phyloP scores from a whole-genome alignment of 2,113 vertebrate species.

The Nesospiza acunhae region DNA sequence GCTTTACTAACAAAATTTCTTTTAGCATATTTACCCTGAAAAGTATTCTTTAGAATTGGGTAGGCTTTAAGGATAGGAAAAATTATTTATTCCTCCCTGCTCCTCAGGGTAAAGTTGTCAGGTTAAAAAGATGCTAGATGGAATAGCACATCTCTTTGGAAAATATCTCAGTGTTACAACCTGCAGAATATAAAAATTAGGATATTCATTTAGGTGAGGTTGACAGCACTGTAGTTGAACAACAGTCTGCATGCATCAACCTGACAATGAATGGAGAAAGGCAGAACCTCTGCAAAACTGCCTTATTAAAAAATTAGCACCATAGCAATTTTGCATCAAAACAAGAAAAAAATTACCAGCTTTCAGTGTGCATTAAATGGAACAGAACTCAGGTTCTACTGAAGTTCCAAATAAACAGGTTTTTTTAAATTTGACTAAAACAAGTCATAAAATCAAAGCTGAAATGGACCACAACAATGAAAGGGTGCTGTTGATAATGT shows the following conservation, averaged over 20 bases:
- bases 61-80: background rate
- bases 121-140: background rate
- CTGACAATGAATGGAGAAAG: background rate
- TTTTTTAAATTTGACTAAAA: background rate
- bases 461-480: background rate
- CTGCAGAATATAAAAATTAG: background rate
- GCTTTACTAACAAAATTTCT: background rate
- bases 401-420: background rate
- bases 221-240: background rate
- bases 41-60: background rate
- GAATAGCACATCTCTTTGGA: background rate
- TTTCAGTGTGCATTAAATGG: background rate
- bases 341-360: background rate
- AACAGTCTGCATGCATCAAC: background rate
- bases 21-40: slow-evolving; percentile 1
- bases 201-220: background rate
- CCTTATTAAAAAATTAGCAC: background rate
- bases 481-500: background rate
- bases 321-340: background rate
- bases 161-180: background rate
- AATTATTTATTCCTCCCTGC: background rate
- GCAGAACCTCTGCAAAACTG: background rate
- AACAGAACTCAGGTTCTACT: background rate
- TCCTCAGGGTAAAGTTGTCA: background rate
- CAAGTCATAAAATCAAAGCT: background rate